phyloP scores from a whole-genome alignment of 1,140 invertebrate species.

The Pogonomyrmex californicus region DNA sequence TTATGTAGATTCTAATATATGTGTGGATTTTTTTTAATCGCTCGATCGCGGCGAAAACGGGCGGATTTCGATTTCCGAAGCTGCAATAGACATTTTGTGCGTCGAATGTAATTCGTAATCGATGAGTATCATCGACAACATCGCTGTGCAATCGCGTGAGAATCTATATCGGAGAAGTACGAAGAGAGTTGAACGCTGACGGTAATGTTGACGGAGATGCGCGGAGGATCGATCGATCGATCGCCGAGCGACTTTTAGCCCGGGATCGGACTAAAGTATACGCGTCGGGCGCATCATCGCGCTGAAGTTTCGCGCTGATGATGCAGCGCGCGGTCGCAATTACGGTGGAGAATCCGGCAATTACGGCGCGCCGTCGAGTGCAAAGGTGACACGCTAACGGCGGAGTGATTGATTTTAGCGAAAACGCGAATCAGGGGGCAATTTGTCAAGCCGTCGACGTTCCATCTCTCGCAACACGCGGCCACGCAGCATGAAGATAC shows the following conservation, averaged over 20 bases:
- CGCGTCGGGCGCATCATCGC: constrained; percentile 30
- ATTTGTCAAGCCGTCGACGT: constrained; percentile 85
- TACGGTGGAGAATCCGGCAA: constrained; percentile 74
- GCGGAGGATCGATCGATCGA: constrained; percentile 22
- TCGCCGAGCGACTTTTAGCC: constrained; percentile 26
- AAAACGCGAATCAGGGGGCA: constrained; percentile 85
- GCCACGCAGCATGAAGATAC: constrained; percentile 78
- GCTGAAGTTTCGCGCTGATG: constrained; percentile 52
- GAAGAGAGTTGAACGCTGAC: background rate
- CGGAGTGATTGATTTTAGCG: constrained; percentile 85
- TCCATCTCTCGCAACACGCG: constrained; percentile 77
- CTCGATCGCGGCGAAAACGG: background rate
- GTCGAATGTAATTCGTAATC: background rate
- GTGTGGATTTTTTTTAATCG: background rate
- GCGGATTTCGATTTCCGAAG: background rate
- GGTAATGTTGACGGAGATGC: constrained; percentile 1
- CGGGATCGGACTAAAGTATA: background rate
- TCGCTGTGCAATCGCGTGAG: background rate
- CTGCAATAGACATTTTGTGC: background rate
- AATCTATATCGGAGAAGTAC: background rate
- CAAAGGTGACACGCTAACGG: constrained; percentile 82
- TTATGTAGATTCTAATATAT: background rate
- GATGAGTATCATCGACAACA: background rate
- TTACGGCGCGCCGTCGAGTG: constrained; percentile 70
- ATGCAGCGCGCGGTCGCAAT: constrained; percentile 58